phyloP scores from a whole-genome alignment of 1,140 invertebrate species.

The Polypedilum vanderplanki region DNA sequence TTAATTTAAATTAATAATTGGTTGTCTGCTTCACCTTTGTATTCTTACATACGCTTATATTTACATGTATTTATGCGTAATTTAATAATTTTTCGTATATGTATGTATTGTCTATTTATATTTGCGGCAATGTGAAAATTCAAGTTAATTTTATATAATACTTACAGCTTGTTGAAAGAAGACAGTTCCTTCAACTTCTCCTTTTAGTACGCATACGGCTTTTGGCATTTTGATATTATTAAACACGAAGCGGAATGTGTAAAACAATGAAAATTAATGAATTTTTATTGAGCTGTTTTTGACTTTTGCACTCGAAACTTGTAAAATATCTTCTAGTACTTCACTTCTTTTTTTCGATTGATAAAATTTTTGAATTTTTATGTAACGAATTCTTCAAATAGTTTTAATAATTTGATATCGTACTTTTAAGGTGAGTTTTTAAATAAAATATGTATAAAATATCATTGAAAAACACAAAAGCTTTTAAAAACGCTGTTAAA shows the following conservation, averaged over 20 bases:
- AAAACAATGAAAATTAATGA: neutral
- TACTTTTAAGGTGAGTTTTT: no score
- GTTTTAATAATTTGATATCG: no score
- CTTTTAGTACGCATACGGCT: conserved; percentile 79
- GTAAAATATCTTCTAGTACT: neutral
- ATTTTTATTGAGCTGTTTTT: neutral
- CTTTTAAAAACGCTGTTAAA: no score
- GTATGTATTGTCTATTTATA: neutral
- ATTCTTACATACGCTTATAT: neutral
- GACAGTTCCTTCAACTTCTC: conserved; percentile 74
- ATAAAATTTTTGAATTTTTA: neutral
- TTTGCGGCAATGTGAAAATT: neutral
- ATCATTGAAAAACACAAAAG: no score
- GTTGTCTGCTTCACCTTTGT: neutral
- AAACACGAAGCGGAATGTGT: neutral
- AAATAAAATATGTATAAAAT: no score
- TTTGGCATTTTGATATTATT: conserved; percentile 44
- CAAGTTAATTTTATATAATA: conserved; percentile 28
- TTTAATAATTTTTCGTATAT: neutral
- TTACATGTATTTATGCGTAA: neutral
- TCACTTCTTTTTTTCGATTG: neutral
- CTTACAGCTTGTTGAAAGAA: conserved; percentile 69
- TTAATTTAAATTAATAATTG: conserved; percentile 24
- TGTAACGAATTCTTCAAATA: neutral
- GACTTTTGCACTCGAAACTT: neutral